Base-by-base conservation (phyloP, 2,113 vertebrate genomes). In the Cyanocitta stelleri region DNA sequence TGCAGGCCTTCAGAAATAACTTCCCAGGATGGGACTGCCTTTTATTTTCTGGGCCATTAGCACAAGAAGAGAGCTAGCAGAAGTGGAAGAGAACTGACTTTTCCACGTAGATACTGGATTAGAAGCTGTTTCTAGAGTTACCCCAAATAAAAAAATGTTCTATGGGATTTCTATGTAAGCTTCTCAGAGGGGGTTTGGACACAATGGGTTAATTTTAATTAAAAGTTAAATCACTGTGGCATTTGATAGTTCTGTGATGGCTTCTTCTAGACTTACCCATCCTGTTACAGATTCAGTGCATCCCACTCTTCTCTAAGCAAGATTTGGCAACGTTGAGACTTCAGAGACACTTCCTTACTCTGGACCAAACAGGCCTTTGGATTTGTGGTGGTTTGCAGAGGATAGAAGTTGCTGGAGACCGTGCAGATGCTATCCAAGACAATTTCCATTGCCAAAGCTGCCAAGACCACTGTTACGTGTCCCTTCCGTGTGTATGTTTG, bases 281-380 rank as follows among this genome's bases (percentile, higher is more conserved):
- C 61, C 85, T 69, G 4, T 87, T 79, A 68, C 67, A 82, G 96
- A 79, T 74, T 96, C 35, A 64, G 90, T 19, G 35, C 49, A n/a
- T 97, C 77, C 76, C 56, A 16, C 27, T 97, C 59, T 76, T 82
- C 14, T 95, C 77, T 88, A 85, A 92, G 74, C 71, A 71, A 91
- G 61, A 77, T 84, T 73, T 91, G 95, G 87, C 91, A 96, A 77
- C 11, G 8, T 39, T 92, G 91, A 83, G 89, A 75, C 80, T 89
- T 79, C 56, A 94, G 90, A 93, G 76, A 35, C 74, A 5, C 55
- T 92, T 84, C 66, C 76, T 95, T 46, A 76, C 72, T 81, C 83
- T 33, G 96, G 97, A 98, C 97, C 97, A 98, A 96, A 97, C 5
- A 35, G 75, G 87, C 92, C 96, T 97, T 94, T 93, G 94, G 85